Evolutionary conservation across 2,797 vertebrate species (phyloP), one percentile per base, ranked within the genome.

Genomic region (Arctocebus calabarensis): DNA sequence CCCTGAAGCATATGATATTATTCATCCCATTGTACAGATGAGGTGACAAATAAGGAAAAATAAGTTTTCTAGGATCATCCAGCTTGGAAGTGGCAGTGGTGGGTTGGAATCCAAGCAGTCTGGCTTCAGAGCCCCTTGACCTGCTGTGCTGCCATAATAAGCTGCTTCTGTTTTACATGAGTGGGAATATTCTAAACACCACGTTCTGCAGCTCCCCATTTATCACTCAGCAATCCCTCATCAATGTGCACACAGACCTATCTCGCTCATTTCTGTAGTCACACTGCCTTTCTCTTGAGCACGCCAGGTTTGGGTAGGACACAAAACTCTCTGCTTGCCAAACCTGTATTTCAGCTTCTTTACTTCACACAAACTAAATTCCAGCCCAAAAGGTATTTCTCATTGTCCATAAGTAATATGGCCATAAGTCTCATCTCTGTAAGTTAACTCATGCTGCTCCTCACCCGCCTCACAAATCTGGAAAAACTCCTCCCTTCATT

Each of bases 241-340:
- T 32, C 71, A 11, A 6, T 11, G 25, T 19, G 27, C 40, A 10
- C 1, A 37, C 17, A n/a, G 59, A 55, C 16, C 32, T 2, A 7
- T 16, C 79, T 32, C 75, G 1, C 59, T 48, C 29, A 25, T n/a
- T 14, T 85, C 5, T 52, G 43, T 2, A 29, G 55, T 9, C 37
- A 0, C 2, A 11, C 68, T 48, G 59, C 22, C 61, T 71, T 75
- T 45, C 7, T 0, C 40, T 40, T 19, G 55, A 91, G 14, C 68
- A 23, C 1, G 2, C 34, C 17, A 23, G 23, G 25, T 29, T 81
- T 75, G 1, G 2, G 32, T 2, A 13, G 0, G 13, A 61, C 34
- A 57, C 6, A 13, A 70, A 75, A 13, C 32, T 48, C 48, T 45
- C 48, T 13, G 61, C 61, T 34, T n/a, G 14, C 34, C 37, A 2